These are phyloP conservation scores for Artibeus jamaicensis DNA, from an alignment of 2,797 vertebrate species.

Conservation along the genomic window DNA sequence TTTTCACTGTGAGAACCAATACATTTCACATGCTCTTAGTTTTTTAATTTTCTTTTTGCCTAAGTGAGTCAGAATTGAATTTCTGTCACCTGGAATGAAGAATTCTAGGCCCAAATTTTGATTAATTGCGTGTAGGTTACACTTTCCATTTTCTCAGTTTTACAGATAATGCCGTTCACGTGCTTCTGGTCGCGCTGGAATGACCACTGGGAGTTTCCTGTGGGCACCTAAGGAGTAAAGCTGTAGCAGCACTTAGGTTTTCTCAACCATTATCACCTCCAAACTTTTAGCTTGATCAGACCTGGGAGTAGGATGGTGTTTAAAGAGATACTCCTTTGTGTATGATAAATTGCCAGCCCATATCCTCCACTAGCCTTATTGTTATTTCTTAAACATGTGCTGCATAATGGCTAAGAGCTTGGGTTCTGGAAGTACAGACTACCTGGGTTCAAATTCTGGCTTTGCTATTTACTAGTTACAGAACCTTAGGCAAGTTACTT, in stretches of 20 bases:
- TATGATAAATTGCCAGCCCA: background rate
- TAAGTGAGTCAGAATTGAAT: background rate
- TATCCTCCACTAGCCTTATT: background rate
- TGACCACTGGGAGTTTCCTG: background rate
- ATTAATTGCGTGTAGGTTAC: background rate
- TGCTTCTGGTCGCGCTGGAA: background rate
- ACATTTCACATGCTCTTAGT: background rate
- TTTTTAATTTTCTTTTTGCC: background rate
- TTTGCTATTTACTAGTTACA: background rate
- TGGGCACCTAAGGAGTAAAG: background rate
- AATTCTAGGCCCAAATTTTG: background rate
- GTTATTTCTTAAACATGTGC: background rate
- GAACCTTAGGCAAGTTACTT: background rate
- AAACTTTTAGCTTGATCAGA: background rate
- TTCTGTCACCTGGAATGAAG: background rate
- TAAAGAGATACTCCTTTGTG: background rate
- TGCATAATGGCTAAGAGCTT: background rate
- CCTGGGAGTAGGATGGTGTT: background rate
- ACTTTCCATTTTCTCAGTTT: background rate
- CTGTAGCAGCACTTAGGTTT: background rate
- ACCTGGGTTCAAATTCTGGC: background rate
- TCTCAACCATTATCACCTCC: background rate
- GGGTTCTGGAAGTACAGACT: background rate
- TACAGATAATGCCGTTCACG: background rate
- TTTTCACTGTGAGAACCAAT: background rate